Percentiles rank a stretch among this genome's conserved stretches.
Conservation (phyloP, 2,797 vertebrate species). For the Chrysolophus pictus region DNA sequence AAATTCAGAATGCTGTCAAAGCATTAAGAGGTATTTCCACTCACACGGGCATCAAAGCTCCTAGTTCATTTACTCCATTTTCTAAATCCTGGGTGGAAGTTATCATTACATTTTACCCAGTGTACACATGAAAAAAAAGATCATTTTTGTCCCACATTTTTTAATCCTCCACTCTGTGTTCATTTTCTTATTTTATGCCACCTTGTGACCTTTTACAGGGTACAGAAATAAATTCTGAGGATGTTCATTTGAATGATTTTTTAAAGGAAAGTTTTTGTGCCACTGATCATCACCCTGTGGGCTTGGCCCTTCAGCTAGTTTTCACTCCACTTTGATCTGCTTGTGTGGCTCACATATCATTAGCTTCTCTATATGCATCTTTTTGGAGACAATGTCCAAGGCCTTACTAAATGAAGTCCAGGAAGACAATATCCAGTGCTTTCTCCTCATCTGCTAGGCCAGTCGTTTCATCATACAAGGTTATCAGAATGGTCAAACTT, state of each 20-base stretch:
- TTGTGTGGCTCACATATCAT: neutral
- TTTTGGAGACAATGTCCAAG: neutral
- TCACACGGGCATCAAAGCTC: neutral
- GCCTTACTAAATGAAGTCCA: neutral
- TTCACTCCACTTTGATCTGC: neutral
- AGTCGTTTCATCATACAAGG: neutral
- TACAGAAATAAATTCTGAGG: neutral
- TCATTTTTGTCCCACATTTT: neutral
- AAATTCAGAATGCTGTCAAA: neutral
- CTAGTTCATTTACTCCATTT: neutral
- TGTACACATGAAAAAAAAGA: neutral
- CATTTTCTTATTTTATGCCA: neutral
- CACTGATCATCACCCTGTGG: too few relatives aligned
- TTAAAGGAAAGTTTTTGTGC: too few relatives aligned
- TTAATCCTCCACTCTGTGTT: neutral
- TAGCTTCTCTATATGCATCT: neutral
- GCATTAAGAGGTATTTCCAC: neutral
- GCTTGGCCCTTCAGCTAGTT: neutral
- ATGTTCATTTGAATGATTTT: too few relatives aligned
- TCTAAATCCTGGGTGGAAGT: neutral
- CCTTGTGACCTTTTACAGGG: neutral
- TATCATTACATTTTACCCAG: neutral
- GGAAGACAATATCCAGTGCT: neutral
- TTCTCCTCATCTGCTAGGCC: neutral
- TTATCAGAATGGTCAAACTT: neutral